Evolutionary conservation across 1,140 invertebrate species (phyloP).

Genomic region (Drosophila bocqueti): DNA sequence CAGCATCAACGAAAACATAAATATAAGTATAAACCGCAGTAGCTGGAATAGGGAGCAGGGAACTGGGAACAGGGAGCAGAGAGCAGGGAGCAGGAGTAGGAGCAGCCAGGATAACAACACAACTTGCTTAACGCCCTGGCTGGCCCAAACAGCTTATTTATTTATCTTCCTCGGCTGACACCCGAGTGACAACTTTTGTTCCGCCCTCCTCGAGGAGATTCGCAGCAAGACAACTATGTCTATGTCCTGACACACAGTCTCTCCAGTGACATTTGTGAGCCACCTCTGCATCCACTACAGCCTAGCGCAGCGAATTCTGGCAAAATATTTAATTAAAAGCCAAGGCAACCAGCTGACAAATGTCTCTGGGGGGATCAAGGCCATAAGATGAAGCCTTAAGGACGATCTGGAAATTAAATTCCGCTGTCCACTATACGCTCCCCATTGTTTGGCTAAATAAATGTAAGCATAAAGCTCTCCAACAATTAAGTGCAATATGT

Average conservation of each 20-base stretch:
- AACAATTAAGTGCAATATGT: background rate
- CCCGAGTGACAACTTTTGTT: constrained; percentile 71
- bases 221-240: constrained; percentile 26
- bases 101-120: constrained; percentile 36
- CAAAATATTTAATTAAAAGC: constrained; percentile 50
- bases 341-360: constrained; percentile 19
- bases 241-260: constrained; percentile 38
- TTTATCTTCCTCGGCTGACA: constrained; percentile 72
- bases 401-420: constrained; percentile 1
- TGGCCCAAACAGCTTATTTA: constrained; percentile 64
- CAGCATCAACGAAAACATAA: constrained; percentile 43
- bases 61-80: background rate
- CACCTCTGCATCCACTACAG: constrained; percentile 6
- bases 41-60: constrained; percentile 1
- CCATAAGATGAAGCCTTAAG: constrained; percentile 1
- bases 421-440: too few relatives aligned
- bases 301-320: constrained; percentile 1
- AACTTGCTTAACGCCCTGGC: constrained; percentile 54
- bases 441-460: background rate
- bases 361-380: constrained; percentile 13
- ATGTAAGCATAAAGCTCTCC: background rate
- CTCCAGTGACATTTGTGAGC: constrained; percentile 30
- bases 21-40: constrained; percentile 24
- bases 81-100: background rate
- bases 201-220: background rate